phyloP scores from a whole-genome alignment of 2,888 invertebrate genomes.

The Drosophila neutralis region DNA sequence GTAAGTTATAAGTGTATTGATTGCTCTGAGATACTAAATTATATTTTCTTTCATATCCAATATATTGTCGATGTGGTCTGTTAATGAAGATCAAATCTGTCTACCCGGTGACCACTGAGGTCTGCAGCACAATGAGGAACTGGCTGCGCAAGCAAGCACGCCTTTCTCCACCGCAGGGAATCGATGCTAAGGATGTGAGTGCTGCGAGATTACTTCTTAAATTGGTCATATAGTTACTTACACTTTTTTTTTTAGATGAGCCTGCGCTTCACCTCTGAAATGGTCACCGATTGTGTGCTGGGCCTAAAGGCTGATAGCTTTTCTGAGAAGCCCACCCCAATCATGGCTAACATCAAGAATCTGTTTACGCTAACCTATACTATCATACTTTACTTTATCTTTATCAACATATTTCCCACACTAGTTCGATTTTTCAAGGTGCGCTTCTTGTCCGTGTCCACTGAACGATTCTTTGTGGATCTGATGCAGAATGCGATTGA shows the following conservation, averaged over 20 bases:
- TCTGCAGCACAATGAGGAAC: constrained; percentile 83
- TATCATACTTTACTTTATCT: constrained; percentile 56
- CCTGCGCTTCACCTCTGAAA: constrained; percentile 84
- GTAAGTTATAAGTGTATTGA: constrained; percentile 65
- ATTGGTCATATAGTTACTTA: fast-evolving
- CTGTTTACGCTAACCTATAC: constrained; percentile 74
- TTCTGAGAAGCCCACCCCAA: constrained; percentile 74
- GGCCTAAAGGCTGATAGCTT: constrained; percentile 85
- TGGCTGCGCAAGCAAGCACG: constrained; percentile 82
- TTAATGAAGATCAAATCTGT: constrained; percentile 84
- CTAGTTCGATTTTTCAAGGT: constrained; percentile 65
- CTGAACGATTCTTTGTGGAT: constrained; percentile 85
- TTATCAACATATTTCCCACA: constrained; percentile 70
- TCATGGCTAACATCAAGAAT: constrained; percentile 72
- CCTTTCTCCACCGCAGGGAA: constrained; percentile 73
- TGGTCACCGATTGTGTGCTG: constrained; percentile 85
- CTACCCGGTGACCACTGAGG: constrained; percentile 85
- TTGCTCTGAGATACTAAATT: not conserved
- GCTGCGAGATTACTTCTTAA: not conserved
- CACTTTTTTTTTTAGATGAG: constrained; percentile 59
- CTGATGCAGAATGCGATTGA: constrained; percentile 75
- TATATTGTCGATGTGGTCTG: not conserved
- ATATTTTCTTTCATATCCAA: not conserved
- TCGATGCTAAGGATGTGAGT: constrained; percentile 84
- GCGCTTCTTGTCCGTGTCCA: constrained; percentile 85